These are phyloP conservation scores for Karalla daura DNA, from an alignment of 2,797 vertebrate species.

Conservation along the genomic window DNA sequence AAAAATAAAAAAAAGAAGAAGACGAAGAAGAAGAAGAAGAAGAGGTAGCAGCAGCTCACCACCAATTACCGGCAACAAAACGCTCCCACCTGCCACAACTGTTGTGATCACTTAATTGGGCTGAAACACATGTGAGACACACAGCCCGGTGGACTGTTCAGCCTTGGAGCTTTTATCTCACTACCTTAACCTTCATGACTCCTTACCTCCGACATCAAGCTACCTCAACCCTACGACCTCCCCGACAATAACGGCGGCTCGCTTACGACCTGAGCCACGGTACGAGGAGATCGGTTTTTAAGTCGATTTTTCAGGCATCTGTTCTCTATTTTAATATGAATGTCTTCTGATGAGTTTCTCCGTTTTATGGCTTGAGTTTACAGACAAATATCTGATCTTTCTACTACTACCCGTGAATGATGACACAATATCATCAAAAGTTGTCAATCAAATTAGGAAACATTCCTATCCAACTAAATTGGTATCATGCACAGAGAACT, in stretches of 20 bases:
- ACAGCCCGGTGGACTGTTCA: background rate
- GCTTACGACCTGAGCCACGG: background rate
- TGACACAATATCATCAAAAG: too few species aligned
- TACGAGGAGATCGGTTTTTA: conserved; percentile 10
- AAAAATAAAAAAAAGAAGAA: too few species aligned
- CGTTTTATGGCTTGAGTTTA: too few species aligned
- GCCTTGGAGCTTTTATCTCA: background rate
- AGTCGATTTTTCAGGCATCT: background rate
- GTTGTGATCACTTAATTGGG: background rate
- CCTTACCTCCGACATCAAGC: conserved; percentile 1
- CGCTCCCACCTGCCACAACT: background rate
- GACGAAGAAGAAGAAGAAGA: too few species aligned
- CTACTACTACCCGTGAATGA: too few species aligned
- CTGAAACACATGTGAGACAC: background rate
- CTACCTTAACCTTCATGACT: background rate
- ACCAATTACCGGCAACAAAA: background rate
- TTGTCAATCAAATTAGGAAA: too few species aligned
- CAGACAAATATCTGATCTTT: too few species aligned
- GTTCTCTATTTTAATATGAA: background rate
- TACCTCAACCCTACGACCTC: background rate
- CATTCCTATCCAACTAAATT: too few species aligned
- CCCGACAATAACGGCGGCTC: background rate
- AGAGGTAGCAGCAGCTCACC: background rate
- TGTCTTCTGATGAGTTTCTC: background rate
- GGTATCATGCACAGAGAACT: too few species aligned